Percentiles rank a stretch among this genome's conserved stretches.
Conservation (phyloP, 2,113 vertebrate species). For the Sialia sialis region DNA sequence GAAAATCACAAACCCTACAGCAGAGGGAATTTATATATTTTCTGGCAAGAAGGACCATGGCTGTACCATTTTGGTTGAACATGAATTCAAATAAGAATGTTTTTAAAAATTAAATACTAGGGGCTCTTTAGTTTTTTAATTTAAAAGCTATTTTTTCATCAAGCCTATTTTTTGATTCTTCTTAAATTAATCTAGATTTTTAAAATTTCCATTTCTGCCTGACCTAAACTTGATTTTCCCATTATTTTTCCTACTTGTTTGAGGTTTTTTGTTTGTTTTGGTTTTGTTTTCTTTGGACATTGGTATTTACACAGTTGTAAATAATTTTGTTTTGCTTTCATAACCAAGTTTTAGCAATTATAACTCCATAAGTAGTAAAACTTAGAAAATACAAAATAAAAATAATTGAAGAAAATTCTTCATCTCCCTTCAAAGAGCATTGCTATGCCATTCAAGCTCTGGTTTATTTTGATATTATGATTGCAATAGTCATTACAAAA, state of each 20-base stretch:
- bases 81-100: not conserved
- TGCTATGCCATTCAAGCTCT: not conserved
- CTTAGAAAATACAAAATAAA: not conserved
- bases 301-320: not conserved
- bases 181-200: not conserved
- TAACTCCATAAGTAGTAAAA: not conserved
- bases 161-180: not conserved
- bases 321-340: not conserved
- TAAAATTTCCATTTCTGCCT: not conserved
- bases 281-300: not conserved
- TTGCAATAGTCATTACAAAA: not conserved
- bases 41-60: not conserved
- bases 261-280: not conserved
- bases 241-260: not conserved
- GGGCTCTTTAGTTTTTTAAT: rapidly evolving
- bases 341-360: not conserved
- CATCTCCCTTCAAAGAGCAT: not conserved
- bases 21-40: not conserved
- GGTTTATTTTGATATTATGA: not conserved
- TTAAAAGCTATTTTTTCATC: not conserved
- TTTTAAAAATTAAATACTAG: not conserved
- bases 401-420: not conserved
- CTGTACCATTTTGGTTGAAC: not conserved
- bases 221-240: not conserved
- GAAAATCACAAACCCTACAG: not conserved